Evolutionary conservation across 2,113 vertebrate species (phyloP).

Genomic region (Microcebus ravelobensis): DNA sequence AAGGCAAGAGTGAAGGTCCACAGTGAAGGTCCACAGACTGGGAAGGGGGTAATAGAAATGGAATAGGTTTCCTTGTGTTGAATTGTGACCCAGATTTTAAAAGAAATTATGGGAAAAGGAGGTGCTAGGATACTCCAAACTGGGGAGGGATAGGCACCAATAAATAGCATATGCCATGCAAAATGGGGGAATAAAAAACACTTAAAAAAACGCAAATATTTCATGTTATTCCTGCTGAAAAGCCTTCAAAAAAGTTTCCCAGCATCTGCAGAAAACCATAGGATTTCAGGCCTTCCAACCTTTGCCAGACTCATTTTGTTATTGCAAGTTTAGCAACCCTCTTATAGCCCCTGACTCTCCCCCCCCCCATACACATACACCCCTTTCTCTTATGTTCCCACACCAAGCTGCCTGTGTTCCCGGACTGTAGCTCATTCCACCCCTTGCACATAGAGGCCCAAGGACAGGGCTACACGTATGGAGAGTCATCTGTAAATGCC

Average conservation of each 20-base stretch:
- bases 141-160: not conserved
- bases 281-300: not conserved
- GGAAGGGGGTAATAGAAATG: not conserved
- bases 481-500: not conserved
- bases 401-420: not conserved
- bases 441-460: not conserved
- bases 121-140: not conserved
- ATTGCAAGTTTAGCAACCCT: not conserved
- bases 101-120: not conserved
- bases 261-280: not conserved
- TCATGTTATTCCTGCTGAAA: not conserved
- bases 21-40: not conserved
- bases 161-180: not conserved
- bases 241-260: not conserved
- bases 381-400: not conserved
- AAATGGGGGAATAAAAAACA: not conserved
- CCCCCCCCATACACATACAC: too few relatives aligned
- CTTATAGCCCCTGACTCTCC: not conserved
- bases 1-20: not conserved
- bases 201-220: not conserved
- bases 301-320: not conserved
- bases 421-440: not conserved
- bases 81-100: conserved; percentile 17
- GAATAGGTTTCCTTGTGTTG: not conserved
- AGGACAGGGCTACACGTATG: not conserved